phyloP scores from a whole-genome alignment of 2,113 vertebrate genomes.

The Cebus imitator region DNA sequence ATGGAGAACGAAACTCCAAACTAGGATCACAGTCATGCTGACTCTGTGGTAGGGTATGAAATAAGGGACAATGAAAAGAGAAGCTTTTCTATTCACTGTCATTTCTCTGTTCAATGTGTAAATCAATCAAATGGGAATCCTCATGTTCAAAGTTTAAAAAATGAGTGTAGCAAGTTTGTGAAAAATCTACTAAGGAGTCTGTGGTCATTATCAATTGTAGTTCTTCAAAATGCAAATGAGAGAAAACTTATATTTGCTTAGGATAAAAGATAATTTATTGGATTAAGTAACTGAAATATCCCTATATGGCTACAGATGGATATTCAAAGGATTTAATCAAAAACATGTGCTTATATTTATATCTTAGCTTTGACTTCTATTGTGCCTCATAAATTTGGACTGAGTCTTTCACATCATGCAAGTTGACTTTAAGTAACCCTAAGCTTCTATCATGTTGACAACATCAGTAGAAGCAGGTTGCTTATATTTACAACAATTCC shows the following conservation, averaged over 20 bases:
- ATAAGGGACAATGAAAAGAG: neutral
- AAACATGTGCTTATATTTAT: neutral
- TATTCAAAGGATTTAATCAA: neutral
- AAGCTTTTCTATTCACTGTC: neutral
- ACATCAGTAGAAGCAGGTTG: neutral
- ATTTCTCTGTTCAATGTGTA: conserved; percentile 20
- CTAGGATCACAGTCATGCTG: neutral
- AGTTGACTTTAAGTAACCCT: neutral
- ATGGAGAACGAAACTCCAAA: neutral
- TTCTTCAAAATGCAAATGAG: neutral
- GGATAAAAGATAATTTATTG: neutral
- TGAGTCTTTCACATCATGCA: neutral
- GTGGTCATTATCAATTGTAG: neutral
- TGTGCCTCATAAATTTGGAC: neutral
- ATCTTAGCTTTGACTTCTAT: neutral
- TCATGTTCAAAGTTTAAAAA: neutral
- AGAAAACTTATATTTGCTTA: neutral
- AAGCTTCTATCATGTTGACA: neutral
- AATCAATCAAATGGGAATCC: neutral
- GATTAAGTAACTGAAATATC: neutral
- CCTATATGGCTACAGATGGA: neutral
- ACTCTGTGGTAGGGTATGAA: neutral
- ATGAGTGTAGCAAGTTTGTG: neutral
- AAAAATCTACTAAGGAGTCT: neutral
- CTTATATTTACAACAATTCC: neutral